phyloP scores from a whole-genome alignment of 1,140 invertebrate species.

The Drosophila auraria region DNA sequence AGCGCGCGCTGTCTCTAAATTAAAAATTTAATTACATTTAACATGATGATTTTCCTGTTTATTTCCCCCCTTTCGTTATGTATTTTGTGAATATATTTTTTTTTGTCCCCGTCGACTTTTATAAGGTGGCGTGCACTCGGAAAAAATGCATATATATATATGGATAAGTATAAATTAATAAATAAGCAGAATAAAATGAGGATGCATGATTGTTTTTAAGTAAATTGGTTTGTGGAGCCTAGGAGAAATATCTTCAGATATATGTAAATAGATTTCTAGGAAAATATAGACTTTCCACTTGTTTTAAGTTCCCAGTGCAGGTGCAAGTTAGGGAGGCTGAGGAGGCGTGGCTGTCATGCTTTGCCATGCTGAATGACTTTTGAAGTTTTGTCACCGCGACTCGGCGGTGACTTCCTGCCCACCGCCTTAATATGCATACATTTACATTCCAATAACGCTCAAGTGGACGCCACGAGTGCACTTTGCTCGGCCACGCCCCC shows the following conservation, averaged over 20 bases:
- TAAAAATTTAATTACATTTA: slow-evolving; percentile 84
- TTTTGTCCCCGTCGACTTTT: slow-evolving; percentile 24
- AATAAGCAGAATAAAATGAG: not conserved
- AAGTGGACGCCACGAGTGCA: slow-evolving; percentile 79
- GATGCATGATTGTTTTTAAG: not conserved
- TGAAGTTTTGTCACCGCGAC: slow-evolving; percentile 73
- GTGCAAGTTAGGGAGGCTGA: not conserved
- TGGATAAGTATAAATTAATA: not conserved
- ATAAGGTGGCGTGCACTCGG: slow-evolving; percentile 9
- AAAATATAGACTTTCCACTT: not conserved
- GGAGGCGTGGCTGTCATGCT: slow-evolving; percentile 4
- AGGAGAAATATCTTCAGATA: not conserved
- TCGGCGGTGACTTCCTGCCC: slow-evolving; percentile 19
- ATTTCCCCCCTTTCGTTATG: slow-evolving; percentile 32
- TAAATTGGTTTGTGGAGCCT: too few relatives aligned
- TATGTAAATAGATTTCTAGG: too few relatives aligned
- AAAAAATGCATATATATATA: not conserved
- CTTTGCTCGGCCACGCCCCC: slow-evolving; percentile 55
- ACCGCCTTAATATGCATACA: slow-evolving; percentile 75
- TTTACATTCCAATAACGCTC: slow-evolving; percentile 83
- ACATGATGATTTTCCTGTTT: slow-evolving; percentile 70
- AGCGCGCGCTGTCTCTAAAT: slow-evolving; percentile 63
- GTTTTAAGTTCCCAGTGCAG: not conserved
- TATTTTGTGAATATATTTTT: slow-evolving; percentile 20
- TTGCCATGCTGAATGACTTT: slow-evolving; percentile 72